A percentile compares a stretch with the other conserved stretches of the same genome.
Conservation (phyloP, 2,888 invertebrate genomes). For the Theretra japonica region DNA sequence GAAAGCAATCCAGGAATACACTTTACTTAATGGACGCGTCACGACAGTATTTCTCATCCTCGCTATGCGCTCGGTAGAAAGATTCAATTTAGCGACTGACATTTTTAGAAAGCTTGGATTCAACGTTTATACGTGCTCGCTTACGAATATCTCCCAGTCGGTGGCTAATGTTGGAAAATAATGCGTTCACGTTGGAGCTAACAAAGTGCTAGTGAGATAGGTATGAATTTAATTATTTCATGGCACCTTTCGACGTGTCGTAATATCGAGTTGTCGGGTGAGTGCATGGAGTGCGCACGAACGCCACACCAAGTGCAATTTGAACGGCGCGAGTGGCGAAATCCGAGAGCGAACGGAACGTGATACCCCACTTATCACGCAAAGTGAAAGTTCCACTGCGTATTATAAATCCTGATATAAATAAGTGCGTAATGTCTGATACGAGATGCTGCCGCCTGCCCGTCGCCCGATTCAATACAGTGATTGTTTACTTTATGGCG, state of each 20-base stretch:
- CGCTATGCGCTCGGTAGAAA: conserved; percentile 63
- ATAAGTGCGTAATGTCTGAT: conserved; percentile 58
- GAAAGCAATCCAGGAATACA: conserved; percentile 70
- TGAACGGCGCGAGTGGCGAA: conserved; percentile 73
- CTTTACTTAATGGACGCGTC: conserved; percentile 74
- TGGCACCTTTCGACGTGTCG: conserved; percentile 48
- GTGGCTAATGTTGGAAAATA: neutral
- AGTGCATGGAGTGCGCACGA: conserved; percentile 61
- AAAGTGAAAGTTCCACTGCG: conserved; percentile 76
- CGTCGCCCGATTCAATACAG: neutral
- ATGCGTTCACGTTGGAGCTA: neutral
- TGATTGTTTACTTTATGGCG: neutral
- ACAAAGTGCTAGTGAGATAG: neutral
- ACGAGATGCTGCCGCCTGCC: conserved; percentile 4
- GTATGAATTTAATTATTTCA: conserved; percentile 22
- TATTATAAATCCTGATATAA: conserved; percentile 74
- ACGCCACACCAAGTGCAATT: conserved; percentile 68
- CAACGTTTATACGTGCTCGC: conserved; percentile 43
- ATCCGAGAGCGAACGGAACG: conserved; percentile 77
- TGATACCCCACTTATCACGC: conserved; percentile 79
- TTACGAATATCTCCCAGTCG: conserved; percentile 10
- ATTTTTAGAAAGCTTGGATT: conserved; percentile 70
- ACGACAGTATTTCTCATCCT: conserved; percentile 73
- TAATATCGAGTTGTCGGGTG: conserved; percentile 55
- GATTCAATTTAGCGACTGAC: conserved; percentile 75